These are phyloP conservation scores for Catharus ustulatus DNA, from an alignment of 2,797 vertebrate genomes.

Conservation along the genomic window DNA sequence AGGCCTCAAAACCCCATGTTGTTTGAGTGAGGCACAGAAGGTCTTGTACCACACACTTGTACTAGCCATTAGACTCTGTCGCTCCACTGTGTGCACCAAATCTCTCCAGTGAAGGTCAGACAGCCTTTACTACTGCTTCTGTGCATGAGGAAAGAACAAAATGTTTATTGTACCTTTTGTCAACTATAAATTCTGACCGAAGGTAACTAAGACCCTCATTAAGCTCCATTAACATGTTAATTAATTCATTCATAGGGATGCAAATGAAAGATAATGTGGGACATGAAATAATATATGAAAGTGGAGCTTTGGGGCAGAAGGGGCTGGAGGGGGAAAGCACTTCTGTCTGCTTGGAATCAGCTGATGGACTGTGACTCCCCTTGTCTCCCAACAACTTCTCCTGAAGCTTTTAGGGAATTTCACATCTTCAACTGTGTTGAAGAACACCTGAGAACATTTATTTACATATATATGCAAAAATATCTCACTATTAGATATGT, in stretches of 20 bases:
- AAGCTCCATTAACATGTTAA: neutral
- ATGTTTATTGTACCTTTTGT: neutral
- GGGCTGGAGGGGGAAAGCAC: neutral
- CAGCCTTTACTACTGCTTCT: neutral
- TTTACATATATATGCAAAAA: neutral
- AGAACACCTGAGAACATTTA: neutral
- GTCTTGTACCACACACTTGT: too few species aligned
- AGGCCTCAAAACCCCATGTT: neutral
- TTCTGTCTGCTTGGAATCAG: neutral
- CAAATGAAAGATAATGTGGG: neutral
- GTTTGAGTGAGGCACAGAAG: neutral
- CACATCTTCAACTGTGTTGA: accelerated
- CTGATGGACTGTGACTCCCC: accelerated
- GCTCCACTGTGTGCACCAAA: neutral
- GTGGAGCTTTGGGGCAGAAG: neutral
- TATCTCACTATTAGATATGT: neutral
- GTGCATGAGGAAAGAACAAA: neutral
- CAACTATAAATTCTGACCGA: neutral
- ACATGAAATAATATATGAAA: neutral
- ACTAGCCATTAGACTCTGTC: neutral
- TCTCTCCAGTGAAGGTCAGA: neutral
- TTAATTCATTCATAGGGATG: neutral
- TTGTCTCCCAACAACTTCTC: neutral
- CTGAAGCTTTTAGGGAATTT: neutral
- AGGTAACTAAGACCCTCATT: neutral